Evolutionary conservation across 1,140 invertebrate species (phyloP).

Genomic region (Trichonephila clavata): DNA sequence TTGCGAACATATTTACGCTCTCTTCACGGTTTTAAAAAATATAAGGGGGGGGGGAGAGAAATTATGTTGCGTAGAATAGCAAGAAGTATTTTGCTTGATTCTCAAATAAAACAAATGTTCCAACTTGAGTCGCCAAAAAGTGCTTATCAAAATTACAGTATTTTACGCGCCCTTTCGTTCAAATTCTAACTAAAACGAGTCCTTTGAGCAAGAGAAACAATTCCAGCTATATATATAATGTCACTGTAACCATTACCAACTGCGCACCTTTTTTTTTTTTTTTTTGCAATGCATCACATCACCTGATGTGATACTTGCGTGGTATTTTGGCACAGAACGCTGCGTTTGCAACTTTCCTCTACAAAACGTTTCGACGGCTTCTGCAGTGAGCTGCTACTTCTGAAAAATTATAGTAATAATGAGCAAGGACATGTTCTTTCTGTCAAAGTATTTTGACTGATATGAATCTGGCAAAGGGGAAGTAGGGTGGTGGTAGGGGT

Average conservation of each 20-base stretch:
- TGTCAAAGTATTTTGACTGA: constrained; percentile 52
- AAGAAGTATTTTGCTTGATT: too few relatives aligned
- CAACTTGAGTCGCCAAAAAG: too few relatives aligned
- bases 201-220: background rate
- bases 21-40: too few relatives aligned
- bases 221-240: too few relatives aligned
- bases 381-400: constrained; percentile 46
- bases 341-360: background rate
- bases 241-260: background rate
- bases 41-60: too few relatives aligned
- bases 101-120: too few relatives aligned
- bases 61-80: too few relatives aligned
- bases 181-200: background rate
- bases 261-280: background rate
- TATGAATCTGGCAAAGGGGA: constrained; percentile 18
- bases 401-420: constrained; percentile 45
- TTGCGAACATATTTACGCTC: too few relatives aligned
- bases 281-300: background rate
- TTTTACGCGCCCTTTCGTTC: too few relatives aligned
- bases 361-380: constrained; percentile 56
- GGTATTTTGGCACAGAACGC: background rate
- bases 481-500: background rate
- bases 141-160: too few relatives aligned
- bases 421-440: constrained; percentile 39
- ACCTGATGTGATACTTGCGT: background rate